Conservation (phyloP, 2,888 invertebrate species). For the Trissolcus japonicus region DNA sequence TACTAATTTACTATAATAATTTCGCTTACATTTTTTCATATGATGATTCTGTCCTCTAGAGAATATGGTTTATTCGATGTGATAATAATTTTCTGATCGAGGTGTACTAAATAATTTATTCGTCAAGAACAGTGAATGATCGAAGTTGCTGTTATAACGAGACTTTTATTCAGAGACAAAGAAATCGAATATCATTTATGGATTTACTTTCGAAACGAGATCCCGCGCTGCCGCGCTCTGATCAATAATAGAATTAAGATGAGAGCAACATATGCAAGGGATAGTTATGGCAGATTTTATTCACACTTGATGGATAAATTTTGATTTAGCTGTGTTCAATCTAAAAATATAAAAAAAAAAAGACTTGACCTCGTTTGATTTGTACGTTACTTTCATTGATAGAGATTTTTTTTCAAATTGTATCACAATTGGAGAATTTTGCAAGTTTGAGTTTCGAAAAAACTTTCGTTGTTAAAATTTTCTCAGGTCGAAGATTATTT, state of each 20-base stretch:
- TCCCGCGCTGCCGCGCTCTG: not conserved
- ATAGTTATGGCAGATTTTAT: not conserved
- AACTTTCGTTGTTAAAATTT: too few relatives aligned
- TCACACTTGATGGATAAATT: not conserved
- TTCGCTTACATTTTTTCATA: too few relatives aligned
- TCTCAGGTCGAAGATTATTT: too few relatives aligned
- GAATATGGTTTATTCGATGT: too few relatives aligned
- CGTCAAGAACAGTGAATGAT: not conserved
- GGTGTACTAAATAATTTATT: not conserved
- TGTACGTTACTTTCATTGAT: too few relatives aligned
- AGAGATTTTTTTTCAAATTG: too few relatives aligned
- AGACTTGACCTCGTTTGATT: not conserved
- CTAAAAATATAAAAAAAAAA: not conserved
- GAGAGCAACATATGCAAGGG: not conserved
- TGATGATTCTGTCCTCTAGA: too few relatives aligned
- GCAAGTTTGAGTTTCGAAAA: not conserved
- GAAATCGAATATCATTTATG: not conserved
- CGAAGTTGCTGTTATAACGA: too few relatives aligned
- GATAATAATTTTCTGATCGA: too few relatives aligned
- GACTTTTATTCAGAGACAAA: not conserved
- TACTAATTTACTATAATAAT: too few relatives aligned
- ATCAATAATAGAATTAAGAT: constrained; percentile 5
- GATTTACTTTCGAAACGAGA: constrained; percentile 1
- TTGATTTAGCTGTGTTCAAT: not conserved
- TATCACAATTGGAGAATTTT: too few relatives aligned